A percentile compares a stretch with the other conserved stretches of the same genome.
Conservation (phyloP, 1,140 invertebrate genomes). For the Drosophila jambulina region DNA sequence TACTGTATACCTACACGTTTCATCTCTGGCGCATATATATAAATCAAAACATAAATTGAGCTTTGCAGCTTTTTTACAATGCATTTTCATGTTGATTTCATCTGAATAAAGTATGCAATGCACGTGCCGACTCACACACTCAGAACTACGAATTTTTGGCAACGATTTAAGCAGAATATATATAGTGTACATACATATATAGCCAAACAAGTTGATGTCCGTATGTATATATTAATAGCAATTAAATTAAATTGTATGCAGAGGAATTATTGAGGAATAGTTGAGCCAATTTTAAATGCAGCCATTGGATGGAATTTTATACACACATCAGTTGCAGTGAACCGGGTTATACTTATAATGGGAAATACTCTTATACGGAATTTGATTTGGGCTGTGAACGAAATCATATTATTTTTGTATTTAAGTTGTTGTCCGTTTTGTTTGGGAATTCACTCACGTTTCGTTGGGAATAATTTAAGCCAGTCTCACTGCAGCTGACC, state of each 20-base stretch:
- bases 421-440: neutral
- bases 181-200: slow-evolving; percentile 11
- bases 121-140: slow-evolving; percentile 8
- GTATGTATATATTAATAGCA: slow-evolving; percentile 16
- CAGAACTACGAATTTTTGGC: slow-evolving; percentile 59
- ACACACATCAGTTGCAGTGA: slow-evolving; percentile 28
- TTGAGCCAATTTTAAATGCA: slow-evolving; percentile 20
- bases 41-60: slow-evolving; percentile 52
- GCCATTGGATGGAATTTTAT: slow-evolving; percentile 9
- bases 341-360: slow-evolving; percentile 4
- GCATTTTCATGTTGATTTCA: slow-evolving; percentile 30
- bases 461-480: slow-evolving; percentile 7
- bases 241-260: slow-evolving; percentile 26
- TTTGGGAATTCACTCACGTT: slow-evolving; percentile 7
- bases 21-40: slow-evolving; percentile 16
- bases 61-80: slow-evolving; percentile 15
- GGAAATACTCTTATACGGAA: slow-evolving; percentile 15
- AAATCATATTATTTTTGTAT: slow-evolving; percentile 21
- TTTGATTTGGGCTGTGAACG: slow-evolving; percentile 40
- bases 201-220: slow-evolving; percentile 15
- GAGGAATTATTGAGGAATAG: no score
- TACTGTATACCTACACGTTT: slow-evolving; percentile 6
- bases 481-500: slow-evolving; percentile 22
- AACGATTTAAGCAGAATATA: slow-evolving; percentile 41
- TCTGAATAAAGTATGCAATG: slow-evolving; percentile 35